phyloP scores from a whole-genome alignment of 2,888 invertebrate genomes.

The Caenorhabditis drosophilae region DNA sequence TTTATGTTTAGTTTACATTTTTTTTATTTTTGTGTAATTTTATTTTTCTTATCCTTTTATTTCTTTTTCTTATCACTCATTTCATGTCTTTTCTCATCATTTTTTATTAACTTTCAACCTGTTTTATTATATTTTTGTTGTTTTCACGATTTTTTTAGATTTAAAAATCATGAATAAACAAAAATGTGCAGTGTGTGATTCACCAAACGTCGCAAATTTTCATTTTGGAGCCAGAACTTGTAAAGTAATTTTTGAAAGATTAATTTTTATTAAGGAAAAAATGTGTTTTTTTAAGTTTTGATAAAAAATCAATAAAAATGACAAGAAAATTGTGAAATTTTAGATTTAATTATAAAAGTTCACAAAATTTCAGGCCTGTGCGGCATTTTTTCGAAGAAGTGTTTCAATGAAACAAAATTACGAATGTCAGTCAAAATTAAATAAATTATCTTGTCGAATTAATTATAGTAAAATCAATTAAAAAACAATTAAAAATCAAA shows the following conservation, averaged over 20 bases:
- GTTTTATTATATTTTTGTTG: too few species aligned
- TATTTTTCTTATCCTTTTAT: too few species aligned
- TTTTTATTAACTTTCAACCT: too few species aligned
- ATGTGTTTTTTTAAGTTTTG: too few species aligned
- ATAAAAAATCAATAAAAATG: not conserved
- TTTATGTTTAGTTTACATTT: too few species aligned
- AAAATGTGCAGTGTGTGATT: slow-evolving; percentile 34
- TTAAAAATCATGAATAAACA: too few species aligned
- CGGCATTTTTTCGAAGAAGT: slow-evolving; percentile 32
- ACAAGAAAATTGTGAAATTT: not conserved
- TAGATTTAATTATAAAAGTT: not conserved
- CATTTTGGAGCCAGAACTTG: slow-evolving; percentile 36
- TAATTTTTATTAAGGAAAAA: too few species aligned
- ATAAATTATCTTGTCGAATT: slow-evolving; percentile 7
- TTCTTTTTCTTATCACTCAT: too few species aligned
- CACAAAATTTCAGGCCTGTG: slow-evolving; percentile 26
- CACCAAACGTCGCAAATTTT: slow-evolving; percentile 30
- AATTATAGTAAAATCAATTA: slow-evolving; percentile 18
- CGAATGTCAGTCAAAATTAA: slow-evolving; percentile 18
- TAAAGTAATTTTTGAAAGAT: slow-evolving; percentile 13
- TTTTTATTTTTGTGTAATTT: too few species aligned
- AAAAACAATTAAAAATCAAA: not conserved
- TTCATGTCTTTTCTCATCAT: too few species aligned
- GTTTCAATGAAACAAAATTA: slow-evolving; percentile 30
- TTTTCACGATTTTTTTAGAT: too few species aligned